These are phyloP conservation scores for Choloepus hoffmanni DNA, from an alignment of 2,113 vertebrate genomes.

Conservation along the genomic window DNA sequence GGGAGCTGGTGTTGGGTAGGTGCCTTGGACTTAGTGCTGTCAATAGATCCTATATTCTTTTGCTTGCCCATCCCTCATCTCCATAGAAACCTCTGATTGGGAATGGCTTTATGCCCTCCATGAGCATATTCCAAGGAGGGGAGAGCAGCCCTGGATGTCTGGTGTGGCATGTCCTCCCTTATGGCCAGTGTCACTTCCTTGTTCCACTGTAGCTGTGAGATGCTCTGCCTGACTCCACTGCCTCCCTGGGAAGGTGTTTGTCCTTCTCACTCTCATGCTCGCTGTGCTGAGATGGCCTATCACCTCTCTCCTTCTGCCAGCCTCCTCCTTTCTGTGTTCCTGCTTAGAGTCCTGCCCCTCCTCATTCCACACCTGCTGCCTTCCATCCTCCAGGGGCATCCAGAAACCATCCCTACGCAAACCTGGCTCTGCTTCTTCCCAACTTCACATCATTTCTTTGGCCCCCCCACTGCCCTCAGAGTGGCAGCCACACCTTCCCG, in stretches of 20 bases:
- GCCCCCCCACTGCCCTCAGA: too few relatives aligned
- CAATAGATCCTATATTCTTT: not conserved
- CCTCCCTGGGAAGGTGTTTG: not conserved
- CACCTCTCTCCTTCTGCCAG: not conserved
- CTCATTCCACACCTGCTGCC: fast-evolving
- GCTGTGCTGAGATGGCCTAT: not conserved
- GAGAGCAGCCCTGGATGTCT: not conserved
- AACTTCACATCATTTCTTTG: fast-evolving
- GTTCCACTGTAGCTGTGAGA: not conserved
- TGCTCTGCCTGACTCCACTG: not conserved
- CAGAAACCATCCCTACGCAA: fast-evolving
- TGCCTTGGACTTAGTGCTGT: not conserved
- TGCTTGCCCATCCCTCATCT: not conserved
- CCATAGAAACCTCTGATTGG: not conserved
- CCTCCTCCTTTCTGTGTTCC: not conserved
- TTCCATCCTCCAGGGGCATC: fast-evolving
- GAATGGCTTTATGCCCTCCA: not conserved
- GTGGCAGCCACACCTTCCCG: not conserved
- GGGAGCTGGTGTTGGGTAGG: not conserved
- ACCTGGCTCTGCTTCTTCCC: not conserved
- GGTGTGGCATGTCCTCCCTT: not conserved
- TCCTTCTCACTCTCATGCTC: not conserved
- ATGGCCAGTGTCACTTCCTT: not conserved
- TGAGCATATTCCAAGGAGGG: not conserved
- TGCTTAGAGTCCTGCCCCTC: not conserved